Conservation (phyloP, 1,140 invertebrate genomes). For the Drosophila triauraria region DNA sequence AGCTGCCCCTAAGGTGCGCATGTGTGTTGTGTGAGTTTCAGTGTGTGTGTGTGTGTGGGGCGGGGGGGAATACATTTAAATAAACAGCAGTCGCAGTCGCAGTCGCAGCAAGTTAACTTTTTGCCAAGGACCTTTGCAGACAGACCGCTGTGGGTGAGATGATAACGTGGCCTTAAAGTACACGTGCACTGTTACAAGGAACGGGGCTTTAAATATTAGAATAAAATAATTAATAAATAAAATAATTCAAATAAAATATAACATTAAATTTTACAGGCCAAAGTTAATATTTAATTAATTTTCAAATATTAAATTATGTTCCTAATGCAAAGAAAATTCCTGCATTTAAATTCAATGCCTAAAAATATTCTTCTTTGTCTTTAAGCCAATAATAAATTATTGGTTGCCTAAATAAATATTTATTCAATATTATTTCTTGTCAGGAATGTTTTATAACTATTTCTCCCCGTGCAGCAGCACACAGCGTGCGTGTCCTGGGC, state of each 20-base stretch:
- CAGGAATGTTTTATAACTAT: background rate
- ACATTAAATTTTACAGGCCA: no score
- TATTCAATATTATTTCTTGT: no score
- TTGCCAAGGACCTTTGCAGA: constrained; percentile 46
- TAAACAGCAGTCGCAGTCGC: constrained; percentile 69
- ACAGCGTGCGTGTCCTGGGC: constrained; percentile 16
- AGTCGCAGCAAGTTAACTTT: constrained; percentile 66
- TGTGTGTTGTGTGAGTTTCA: constrained; percentile 26
- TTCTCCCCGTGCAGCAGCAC: background rate
- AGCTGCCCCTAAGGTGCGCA: constrained; percentile 47
- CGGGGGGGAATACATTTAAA: constrained; percentile 70
- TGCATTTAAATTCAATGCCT: no score
- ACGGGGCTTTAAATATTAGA: rapidly evolving
- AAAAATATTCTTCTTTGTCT: no score
- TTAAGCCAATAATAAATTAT: no score
- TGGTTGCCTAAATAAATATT: no score
- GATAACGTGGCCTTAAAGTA: constrained; percentile 49
- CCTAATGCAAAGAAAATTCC: no score
- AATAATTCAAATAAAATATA: background rate
- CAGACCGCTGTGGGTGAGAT: constrained; percentile 33
- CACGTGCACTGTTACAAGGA: background rate
- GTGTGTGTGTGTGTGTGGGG: constrained; percentile 26
- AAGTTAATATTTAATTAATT: background rate
- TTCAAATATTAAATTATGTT: no score
- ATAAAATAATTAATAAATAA: background rate